A percentile compares a stretch with the other conserved stretches of the same genome.
Evolutionary conservation across 2,113 vertebrate species (phyloP).

Genomic region (Shinisaurus crocodilurus): DNA sequence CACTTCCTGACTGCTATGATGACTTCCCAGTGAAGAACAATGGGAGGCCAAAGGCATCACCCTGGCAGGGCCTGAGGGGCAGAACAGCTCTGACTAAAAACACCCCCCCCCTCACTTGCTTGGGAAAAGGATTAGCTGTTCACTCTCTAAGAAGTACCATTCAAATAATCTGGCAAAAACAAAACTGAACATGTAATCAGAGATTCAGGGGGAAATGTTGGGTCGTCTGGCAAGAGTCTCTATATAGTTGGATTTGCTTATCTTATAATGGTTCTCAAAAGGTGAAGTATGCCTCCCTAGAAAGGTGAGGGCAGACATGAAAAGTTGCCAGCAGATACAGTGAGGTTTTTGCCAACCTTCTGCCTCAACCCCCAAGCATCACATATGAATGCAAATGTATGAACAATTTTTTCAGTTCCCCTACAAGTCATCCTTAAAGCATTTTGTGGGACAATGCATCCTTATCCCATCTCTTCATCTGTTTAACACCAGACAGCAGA

Average conservation of each 20-base stretch:
- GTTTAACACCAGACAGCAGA: no score
- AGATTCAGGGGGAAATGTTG: background rate
- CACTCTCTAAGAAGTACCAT: background rate
- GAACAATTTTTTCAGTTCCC: background rate
- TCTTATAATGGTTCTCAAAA: background rate
- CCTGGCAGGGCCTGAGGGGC: background rate
- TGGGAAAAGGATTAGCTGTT: background rate
- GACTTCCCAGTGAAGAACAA: conserved; percentile 8
- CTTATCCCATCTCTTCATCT: background rate
- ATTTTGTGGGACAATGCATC: background rate
- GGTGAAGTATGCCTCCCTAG: background rate
- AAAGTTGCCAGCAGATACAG: no score
- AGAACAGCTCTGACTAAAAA: background rate
- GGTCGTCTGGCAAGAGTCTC: background rate
- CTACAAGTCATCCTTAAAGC: background rate
- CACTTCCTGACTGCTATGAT: conserved; percentile 20
- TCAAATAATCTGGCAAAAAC: background rate
- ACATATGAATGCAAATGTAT: background rate
- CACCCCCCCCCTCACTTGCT: background rate
- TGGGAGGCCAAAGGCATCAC: background rate
- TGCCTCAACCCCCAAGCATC: background rate
- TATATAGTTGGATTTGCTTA: background rate
- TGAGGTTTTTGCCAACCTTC: no score
- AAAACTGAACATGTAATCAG: background rate
- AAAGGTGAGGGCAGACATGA: background rate